phyloP scores from a whole-genome alignment of 2,888 invertebrate genomes.

The Plagiodera versicolora region DNA sequence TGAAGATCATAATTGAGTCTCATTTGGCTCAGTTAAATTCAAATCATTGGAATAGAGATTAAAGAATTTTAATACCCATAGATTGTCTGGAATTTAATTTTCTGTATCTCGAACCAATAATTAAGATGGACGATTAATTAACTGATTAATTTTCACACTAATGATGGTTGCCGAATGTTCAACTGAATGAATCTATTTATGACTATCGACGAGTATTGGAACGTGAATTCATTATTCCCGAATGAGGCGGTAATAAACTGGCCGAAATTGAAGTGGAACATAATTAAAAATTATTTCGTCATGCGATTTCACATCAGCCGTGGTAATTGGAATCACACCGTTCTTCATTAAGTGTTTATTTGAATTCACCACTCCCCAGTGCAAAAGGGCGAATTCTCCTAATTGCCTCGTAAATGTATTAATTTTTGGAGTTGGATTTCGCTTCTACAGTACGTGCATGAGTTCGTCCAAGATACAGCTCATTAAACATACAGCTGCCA shows the following conservation, averaged over 20 bases:
- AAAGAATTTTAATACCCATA: too few species aligned
- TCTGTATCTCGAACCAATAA: too few species aligned
- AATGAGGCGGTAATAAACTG: background rate
- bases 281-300: slow-evolving; percentile 10
- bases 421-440: slow-evolving; percentile 10
- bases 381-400: slow-evolving; percentile 9
- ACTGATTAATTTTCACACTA: background rate
- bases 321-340: slow-evolving; percentile 1
- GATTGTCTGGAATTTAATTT: too few species aligned
- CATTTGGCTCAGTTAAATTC: too few species aligned
- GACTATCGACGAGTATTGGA: background rate
- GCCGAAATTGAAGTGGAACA: slow-evolving; percentile 10
- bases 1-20: too few species aligned
- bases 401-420: slow-evolving; percentile 19
- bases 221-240: background rate
- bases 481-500: background rate
- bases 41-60: too few species aligned
- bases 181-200: background rate
- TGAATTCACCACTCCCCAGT: slow-evolving; percentile 15
- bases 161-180: background rate
- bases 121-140: too few species aligned
- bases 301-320: slow-evolving; percentile 13
- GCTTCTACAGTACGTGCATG: background rate
- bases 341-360: slow-evolving; percentile 21
- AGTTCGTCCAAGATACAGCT: background rate